Conservation (phyloP, 2,888 invertebrate species). For the Fabriciana adippe region DNA sequence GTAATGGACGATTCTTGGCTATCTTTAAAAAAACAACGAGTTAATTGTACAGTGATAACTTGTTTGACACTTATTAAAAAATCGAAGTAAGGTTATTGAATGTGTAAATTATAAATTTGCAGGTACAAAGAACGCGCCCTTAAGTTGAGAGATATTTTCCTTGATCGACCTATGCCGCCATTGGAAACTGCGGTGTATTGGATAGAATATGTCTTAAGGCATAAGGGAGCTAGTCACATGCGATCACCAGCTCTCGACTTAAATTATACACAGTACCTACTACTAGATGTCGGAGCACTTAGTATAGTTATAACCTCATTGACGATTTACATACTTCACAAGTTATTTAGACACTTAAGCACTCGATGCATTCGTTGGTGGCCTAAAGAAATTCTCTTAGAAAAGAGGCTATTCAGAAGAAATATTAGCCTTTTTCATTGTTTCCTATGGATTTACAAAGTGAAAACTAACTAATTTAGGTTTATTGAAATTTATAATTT, state of each 20-base stretch:
- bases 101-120: constrained; percentile 44
- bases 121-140: constrained; percentile 80
- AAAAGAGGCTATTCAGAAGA: constrained; percentile 65
- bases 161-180: constrained; percentile 82
- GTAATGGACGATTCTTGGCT: not conserved
- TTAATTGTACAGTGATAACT: constrained; percentile 38
- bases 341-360: constrained; percentile 67
- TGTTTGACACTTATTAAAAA: constrained; percentile 29
- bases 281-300: constrained; percentile 67
- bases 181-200: constrained; percentile 84
- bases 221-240: constrained; percentile 79
- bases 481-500: constrained; percentile 29
- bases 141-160: constrained; percentile 74
- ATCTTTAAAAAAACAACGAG: constrained; percentile 17
- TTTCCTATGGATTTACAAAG: constrained; percentile 69
- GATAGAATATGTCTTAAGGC: constrained; percentile 84
- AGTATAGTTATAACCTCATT: constrained; percentile 57
- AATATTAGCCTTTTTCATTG: constrained; percentile 64
- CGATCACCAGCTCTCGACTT: constrained; percentile 77
- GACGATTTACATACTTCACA: constrained; percentile 63
- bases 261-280: constrained; percentile 69
- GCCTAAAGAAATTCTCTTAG: constrained; percentile 64
- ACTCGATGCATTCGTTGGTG: constrained; percentile 72
- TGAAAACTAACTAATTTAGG: constrained; percentile 62
- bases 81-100: constrained; percentile 2